Base-by-base conservation (phyloP, 2,113 vertebrate genomes). In the Chiloscyllium plagiosum region DNA sequence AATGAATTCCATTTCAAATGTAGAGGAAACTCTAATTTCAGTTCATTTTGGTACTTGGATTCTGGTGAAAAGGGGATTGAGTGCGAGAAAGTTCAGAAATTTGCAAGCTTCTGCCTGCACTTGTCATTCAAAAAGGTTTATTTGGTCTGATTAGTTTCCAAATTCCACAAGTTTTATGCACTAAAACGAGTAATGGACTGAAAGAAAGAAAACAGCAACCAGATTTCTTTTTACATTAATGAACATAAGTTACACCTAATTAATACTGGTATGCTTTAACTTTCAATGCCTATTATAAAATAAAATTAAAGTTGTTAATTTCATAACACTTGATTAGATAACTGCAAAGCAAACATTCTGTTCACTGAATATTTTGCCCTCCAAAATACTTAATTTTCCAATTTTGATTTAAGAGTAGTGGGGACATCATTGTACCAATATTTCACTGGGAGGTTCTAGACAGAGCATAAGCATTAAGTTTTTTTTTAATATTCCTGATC, bases 161-260 rank as follows among this genome's bases (percentile, higher is more conserved):
- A 95, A 95, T 95, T 95, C 94, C 94, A 95, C 7, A 95, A 10
- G 47, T 69, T 95, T 69, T 12, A 52, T 70, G 42, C 69, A 50
- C 68, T 72, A 47, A 52, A 26, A 95, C 42, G 56, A 70, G 66
- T 10, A 52, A 56, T 89, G 15, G 87, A 6, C 24, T 52, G 29
- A 4, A 29, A 94, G 26, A 37, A 50, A 70, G 33, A 68, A 94
- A 19, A 33, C 50, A 89, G 61, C 29, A 93, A 94, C 52, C 19
- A 65, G 56, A 56, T 61, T 61, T 12, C 24, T 69, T 72, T 94
- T 68, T 68, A 70, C 0, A 94, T 70, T 61, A 29, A 61, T 22
- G 69, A 29, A 19, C 70, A 94, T 70, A 20, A 94, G 65, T 69
- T 69, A n/a, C 93, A 70, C n/a, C 68, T 72, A 5, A 20, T 72